A percentile compares a stretch with the other conserved stretches of the same genome.
phyloP scores from a whole-genome alignment of 2,888 invertebrate genomes.

The Monopis laevigella region DNA sequence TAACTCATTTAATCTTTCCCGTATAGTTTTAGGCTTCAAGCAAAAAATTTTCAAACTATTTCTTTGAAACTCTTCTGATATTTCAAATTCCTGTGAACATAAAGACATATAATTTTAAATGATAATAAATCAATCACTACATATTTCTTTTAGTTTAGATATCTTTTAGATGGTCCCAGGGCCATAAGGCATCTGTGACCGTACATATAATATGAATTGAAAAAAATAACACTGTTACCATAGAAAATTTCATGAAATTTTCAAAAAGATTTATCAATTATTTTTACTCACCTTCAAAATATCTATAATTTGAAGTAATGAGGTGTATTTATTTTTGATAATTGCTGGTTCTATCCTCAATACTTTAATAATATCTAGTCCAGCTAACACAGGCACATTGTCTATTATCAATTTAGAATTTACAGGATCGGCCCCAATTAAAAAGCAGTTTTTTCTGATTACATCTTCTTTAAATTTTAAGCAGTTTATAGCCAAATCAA shows the following conservation, averaged over 20 bases:
- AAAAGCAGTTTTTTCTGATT: constrained; percentile 68
- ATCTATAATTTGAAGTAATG: constrained; percentile 61
- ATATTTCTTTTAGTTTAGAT: no score
- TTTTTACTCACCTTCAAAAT: constrained; percentile 49
- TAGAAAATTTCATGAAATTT: no score
- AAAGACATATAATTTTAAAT: constrained; percentile 4
- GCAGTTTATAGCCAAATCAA: constrained; percentile 62
- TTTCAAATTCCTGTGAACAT: constrained; percentile 57
- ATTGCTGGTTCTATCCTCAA: constrained; percentile 70
- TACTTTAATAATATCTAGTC: constrained; percentile 61
- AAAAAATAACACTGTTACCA: no score
- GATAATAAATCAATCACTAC: neutral
- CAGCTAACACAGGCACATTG: constrained; percentile 62
- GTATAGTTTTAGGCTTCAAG: constrained; percentile 66
- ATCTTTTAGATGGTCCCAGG: no score
- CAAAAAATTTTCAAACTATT: constrained; percentile 66
- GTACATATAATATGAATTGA: no score
- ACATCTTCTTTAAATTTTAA: constrained; percentile 61
- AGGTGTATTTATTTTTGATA: constrained; percentile 65
- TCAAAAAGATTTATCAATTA: no score
- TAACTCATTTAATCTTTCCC: constrained; percentile 65
- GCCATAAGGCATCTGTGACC: no score
- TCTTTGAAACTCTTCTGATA: constrained; percentile 60
- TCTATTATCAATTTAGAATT: constrained; percentile 65
- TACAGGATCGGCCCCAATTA: constrained; percentile 65